A percentile compares a stretch with the other conserved stretches of the same genome.
These are phyloP conservation scores for Rhinoraja longicauda DNA, from an alignment of 2,797 vertebrate genomes.

Conservation along the genomic window DNA sequence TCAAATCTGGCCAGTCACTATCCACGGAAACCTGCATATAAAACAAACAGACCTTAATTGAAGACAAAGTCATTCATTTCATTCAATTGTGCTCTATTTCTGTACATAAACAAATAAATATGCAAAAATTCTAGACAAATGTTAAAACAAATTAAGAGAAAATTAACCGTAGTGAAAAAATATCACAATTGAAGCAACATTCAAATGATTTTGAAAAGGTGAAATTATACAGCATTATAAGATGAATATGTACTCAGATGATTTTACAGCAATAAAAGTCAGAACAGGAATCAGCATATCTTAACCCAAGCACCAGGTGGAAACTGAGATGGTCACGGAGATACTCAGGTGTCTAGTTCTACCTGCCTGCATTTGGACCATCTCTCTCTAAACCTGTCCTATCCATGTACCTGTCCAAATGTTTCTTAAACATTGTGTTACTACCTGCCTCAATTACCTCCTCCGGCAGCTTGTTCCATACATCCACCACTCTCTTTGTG, in stretches of 20 bases:
- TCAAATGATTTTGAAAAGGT: not conserved
- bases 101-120: not conserved
- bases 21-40: constrained; percentile 69
- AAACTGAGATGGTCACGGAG: too few relatives aligned
- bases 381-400: too few relatives aligned
- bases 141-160: not conserved
- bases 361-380: too few relatives aligned
- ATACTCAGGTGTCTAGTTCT: too few relatives aligned
- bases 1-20: constrained; percentile 75
- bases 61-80: not conserved
- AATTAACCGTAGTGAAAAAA: not conserved
- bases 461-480: too few relatives aligned
- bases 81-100: not conserved
- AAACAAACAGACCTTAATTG: not conserved
- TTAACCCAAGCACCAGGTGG: too few relatives aligned
- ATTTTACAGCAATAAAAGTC: not conserved
- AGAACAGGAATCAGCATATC: too few relatives aligned
- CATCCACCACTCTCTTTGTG: too few relatives aligned
- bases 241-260: not conserved
- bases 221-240: not conserved
- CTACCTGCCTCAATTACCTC: too few relatives aligned
- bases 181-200: not conserved
- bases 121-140: not conserved
- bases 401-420: too few relatives aligned
- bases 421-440: too few relatives aligned